Conservation (phyloP, 2,113 vertebrate genomes). For the Zosterops borbonicus region DNA sequence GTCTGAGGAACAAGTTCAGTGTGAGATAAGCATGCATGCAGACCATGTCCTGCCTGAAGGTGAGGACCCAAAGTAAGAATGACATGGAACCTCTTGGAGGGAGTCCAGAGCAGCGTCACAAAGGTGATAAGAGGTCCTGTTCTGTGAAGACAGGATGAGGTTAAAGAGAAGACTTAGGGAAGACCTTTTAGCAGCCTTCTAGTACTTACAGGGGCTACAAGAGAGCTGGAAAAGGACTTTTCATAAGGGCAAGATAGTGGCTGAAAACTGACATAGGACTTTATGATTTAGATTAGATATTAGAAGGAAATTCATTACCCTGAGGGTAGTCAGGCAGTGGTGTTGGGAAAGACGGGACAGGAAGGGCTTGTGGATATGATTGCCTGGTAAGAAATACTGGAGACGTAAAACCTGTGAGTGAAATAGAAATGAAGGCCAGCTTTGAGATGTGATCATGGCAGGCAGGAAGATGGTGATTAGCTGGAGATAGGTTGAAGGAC, state of each 20-base stretch:
- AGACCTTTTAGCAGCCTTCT: background rate
- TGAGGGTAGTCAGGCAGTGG: background rate
- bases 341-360: too few species aligned
- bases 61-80: accelerated
- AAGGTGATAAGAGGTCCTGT: background rate
- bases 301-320: background rate
- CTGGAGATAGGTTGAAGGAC: too few species aligned
- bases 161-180: background rate
- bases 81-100: background rate
- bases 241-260: background rate
- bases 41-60: background rate
- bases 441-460: too few species aligned
- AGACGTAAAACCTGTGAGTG: too few species aligned
- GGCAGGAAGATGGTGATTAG: too few species aligned
- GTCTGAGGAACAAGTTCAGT: background rate
- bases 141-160: background rate
- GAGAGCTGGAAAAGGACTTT: background rate
- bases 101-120: background rate
- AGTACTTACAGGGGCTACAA: background rate
- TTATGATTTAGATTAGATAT: background rate
- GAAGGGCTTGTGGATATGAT: too few species aligned
- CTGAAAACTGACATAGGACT: background rate
- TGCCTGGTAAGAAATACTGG: too few species aligned
- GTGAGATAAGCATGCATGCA: background rate
- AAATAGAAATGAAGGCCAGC: too few species aligned